Conservation (phyloP, 2,113 vertebrate genomes). For the Barnardius zonarius region DNA sequence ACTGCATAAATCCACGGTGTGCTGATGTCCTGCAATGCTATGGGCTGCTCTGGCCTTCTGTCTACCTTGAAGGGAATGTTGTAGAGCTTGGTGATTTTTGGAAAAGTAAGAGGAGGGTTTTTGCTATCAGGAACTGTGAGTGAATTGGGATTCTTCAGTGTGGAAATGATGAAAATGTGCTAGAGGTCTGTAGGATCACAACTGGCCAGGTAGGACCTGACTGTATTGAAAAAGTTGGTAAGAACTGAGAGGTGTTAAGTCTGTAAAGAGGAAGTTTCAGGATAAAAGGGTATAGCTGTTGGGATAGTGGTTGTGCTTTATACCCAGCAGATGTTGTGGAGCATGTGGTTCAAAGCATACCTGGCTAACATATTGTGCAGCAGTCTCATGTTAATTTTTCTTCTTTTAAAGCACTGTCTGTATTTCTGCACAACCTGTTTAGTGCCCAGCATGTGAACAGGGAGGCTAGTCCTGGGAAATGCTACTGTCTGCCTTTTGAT, state of each 20-base stretch:
- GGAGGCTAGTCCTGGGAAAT: background rate
- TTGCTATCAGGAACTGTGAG: background rate
- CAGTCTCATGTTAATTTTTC: background rate
- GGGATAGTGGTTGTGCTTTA: background rate
- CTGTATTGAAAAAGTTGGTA: background rate
- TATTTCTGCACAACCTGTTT: background rate
- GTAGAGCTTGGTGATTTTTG: background rate
- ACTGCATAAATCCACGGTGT: background rate
- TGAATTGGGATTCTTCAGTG: background rate
- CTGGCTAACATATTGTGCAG: background rate
- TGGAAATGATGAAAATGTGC: background rate
- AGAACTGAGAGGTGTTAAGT: background rate
- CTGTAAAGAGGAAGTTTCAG: background rate
- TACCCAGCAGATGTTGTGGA: background rate
- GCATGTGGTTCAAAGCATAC: background rate
- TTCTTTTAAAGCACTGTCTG: background rate
- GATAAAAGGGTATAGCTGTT: background rate
- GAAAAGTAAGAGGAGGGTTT: background rate
- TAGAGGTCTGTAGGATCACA: background rate
- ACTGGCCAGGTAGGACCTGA: background rate
- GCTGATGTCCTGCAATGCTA: background rate
- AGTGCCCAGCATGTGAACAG: background rate
- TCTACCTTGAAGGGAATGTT: background rate
- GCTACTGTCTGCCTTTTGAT: background rate
- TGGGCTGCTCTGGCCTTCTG: background rate